These are phyloP conservation scores for Phyllotreta striolata DNA, from an alignment of 2,888 invertebrate genomes.

Conservation along the genomic window DNA sequence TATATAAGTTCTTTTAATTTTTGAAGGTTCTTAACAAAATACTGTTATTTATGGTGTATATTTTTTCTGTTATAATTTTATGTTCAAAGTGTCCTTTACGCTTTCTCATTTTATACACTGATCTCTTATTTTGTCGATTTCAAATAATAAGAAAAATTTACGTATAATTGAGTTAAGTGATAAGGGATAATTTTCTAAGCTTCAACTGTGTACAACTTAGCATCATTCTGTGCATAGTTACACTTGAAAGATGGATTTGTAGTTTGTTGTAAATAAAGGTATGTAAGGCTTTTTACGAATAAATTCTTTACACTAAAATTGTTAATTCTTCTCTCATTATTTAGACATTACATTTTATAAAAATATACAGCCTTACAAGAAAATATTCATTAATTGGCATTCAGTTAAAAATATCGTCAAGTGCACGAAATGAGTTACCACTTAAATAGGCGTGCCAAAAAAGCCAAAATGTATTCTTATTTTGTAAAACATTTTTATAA, in stretches of 20 bases:
- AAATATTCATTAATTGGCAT: constrained; percentile 7
- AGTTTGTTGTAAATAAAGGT: constrained; percentile 61
- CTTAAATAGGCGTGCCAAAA: constrained; percentile 27
- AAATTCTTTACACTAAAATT: constrained; percentile 52
- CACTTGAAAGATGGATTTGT: constrained; percentile 53
- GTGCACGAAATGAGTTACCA: constrained; percentile 30
- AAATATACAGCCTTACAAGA: constrained; percentile 25
- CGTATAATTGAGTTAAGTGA: constrained; percentile 36
- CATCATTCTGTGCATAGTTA: constrained; percentile 53
- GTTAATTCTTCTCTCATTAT: constrained; percentile 31
- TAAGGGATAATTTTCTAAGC: constrained; percentile 39
- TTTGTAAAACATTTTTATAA: constrained; percentile 37
- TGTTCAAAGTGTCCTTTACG: constrained; percentile 34
- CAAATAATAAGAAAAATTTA: constrained; percentile 20
- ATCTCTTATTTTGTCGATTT: constrained; percentile 31
- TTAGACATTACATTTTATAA: constrained; percentile 7
- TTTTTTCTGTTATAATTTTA: constrained; percentile 31
- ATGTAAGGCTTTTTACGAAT: constrained; percentile 62
- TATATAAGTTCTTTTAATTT: constrained; percentile 30
- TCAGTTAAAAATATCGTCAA: constrained; percentile 12
- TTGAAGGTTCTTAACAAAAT: constrained; percentile 38
- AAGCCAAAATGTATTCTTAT: constrained; percentile 36
- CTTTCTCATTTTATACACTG: constrained; percentile 35
- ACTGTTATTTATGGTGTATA: constrained; percentile 42
- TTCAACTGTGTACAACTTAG: constrained; percentile 49